Percentiles rank a stretch among this genome's conserved stretches.
Conservation (phyloP, 2,888 invertebrate genomes). For the Perdita meconis region DNA sequence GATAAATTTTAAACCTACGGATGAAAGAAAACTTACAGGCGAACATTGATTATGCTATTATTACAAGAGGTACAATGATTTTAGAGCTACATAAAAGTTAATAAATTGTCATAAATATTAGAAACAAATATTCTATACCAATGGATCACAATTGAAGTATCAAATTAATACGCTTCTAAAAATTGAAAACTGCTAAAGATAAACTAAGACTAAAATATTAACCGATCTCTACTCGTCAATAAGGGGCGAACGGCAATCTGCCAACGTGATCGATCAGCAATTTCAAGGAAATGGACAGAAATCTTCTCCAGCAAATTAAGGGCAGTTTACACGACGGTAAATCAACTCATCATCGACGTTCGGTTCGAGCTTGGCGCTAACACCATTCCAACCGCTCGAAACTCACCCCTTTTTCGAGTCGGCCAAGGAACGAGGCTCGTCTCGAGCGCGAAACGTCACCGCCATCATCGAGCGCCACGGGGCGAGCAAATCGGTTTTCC, state of each 20-base stretch:
- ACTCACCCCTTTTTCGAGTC: conserved; percentile 39
- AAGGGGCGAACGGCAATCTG: not conserved
- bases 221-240: not conserved
- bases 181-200: too few species aligned
- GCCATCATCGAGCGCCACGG: conserved; percentile 26
- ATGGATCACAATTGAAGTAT: too few species aligned
- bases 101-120: too few species aligned
- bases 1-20: too few species aligned
- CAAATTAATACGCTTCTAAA: too few species aligned
- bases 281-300: conserved; percentile 71
- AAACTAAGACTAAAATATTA: not conserved
- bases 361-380: conserved; percentile 6
- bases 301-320: conserved; percentile 76
- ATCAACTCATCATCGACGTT: conserved; percentile 72
- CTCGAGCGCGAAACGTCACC: conserved; percentile 29
- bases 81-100: too few species aligned
- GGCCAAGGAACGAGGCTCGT: conserved; percentile 27
- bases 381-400: conserved; percentile 2
- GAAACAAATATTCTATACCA: too few species aligned
- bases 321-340: conserved; percentile 74
- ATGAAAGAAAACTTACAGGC: too few species aligned
- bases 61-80: too few species aligned
- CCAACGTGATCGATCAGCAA: conserved; percentile 64
- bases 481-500: conserved; percentile 75
- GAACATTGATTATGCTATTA: too few species aligned